These are phyloP conservation scores for Philereme transversata DNA, from an alignment of 2,888 invertebrate genomes.

Conservation along the genomic window DNA sequence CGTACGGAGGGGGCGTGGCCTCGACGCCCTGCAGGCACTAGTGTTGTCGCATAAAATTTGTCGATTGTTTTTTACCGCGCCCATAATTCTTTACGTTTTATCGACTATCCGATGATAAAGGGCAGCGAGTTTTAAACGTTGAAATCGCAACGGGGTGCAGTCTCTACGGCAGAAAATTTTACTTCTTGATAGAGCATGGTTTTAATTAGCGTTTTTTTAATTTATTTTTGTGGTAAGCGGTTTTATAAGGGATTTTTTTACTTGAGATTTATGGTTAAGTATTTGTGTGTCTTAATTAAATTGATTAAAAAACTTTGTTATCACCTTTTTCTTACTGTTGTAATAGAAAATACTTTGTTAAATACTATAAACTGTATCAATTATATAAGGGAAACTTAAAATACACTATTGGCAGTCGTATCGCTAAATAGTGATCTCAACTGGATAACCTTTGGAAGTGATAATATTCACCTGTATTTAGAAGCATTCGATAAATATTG, in stretches of 20 bases:
- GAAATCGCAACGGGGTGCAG: conserved; percentile 70
- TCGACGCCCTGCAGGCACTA: conserved; percentile 54
- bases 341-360: neutral
- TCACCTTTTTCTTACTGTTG: conserved; percentile 1
- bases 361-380: no score
- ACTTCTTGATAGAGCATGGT: conserved; percentile 61
- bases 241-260: conserved; percentile 34
- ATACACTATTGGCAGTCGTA: no score
- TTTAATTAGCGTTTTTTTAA: conserved; percentile 63
- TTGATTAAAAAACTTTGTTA: conserved; percentile 4
- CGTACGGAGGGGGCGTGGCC: conserved; percentile 61
- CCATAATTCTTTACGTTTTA: conserved; percentile 57
- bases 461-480: no score
- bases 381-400: no score
- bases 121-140: conserved; percentile 40
- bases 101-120: conserved; percentile 51
- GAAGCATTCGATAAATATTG: no score
- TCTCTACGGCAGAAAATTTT: conserved; percentile 53
- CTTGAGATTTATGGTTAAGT: conserved; percentile 12
- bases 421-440: no score
- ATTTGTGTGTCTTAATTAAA: conserved; percentile 23
- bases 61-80: conserved; percentile 60
- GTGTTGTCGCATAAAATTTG: conserved; percentile 69
- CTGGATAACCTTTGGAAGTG: no score
- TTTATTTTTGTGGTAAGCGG: conserved; percentile 38